Evolutionary conservation across 2,888 invertebrate genomes (phyloP), one percentile per base, ranked within the genome.

Genomic region (Drepanosiphum platanoidis): DNA sequence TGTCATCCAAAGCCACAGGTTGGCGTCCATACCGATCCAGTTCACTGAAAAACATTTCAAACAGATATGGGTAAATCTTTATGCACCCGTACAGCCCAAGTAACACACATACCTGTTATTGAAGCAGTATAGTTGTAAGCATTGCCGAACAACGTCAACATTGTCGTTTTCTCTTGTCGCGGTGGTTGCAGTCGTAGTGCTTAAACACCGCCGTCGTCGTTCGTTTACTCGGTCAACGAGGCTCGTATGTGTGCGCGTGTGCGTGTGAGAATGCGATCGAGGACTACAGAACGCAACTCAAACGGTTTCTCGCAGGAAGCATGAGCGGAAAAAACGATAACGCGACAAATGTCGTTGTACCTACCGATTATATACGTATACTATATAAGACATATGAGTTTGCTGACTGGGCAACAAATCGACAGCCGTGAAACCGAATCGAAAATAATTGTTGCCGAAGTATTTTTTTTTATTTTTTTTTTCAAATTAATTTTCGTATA

Each of bases 1-100:
- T 88, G 95, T 93, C 87, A 96, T 91, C 95, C 95, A 96, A 87
- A 95, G 89, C 86, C 95, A 94, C 90, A 95, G 95, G 89, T 96
- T 95, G 88, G 95, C 92, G 90, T 96, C 95, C 89, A 87, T 80
- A 0, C 79, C 82, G 30, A 87, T 64, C 15, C 74, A 83, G 64
- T 64, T 27, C 34, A 75, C 83, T 84, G 61, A 8, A 84, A 36
- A 15, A 75, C 15, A 18, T 46, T 30, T 8, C 0, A 71, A 36
- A 68, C 22, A 36, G n/a, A n/a, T n/a, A n/a, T n/a, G n/a, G 22
- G 8, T 7, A 32, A 13, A 22, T 27, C 1, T 3, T n/a, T 1
- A 46, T 8, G 30, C 18, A 15, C 27, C 46, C 13, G 18, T 4
- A 64, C n/a, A 34, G 9, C 13, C 5, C 15, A 46, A 72, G 2